Evolutionary conservation across 2,888 invertebrate genomes (phyloP), one percentile per base, ranked within the genome.

Genomic region (Cerceris ruficornis): DNA sequence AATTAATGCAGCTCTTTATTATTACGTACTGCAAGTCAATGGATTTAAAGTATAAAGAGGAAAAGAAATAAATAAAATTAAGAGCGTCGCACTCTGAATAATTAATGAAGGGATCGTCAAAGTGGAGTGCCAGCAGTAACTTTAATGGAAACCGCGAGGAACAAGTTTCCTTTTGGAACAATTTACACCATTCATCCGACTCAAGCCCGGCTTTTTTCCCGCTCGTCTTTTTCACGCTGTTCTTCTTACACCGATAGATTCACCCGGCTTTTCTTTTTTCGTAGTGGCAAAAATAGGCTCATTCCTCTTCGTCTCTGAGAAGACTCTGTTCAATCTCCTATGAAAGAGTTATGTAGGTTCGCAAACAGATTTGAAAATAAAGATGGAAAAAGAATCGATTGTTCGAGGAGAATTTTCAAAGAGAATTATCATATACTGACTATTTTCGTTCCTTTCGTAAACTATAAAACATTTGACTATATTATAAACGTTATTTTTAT

Each of bases 281-380:
- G 1, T 43, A 43, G 58, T 61, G 52, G 65, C 64, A 64, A 55
- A 46, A 46, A 46, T 11, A 60, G 64, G 69, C 75, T 77, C 75
- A 65, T 75, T 75, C 70, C 70, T 75, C 77, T 77, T 75, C 77
- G 75, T 77, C 75, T 75, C 70, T 64, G 65, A 42, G 41, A 59
- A 58, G 28, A 42, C 41, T 39, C 64, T 68, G 49, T 61, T 69
- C 62, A 50, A 54, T 69, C 69, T 69, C 61, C 58, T 42, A 28
- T 28, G 2, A 28, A 28, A 28, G 28, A 28, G 28, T 28, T 28
- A 28, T 28, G 2, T 28, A 28, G 28, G 4, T 4, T 28, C 28
- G 28, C 4, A 28, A 28, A 28, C 28, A 28, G 28, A 28, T 28
- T 28, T 28, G 28, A 28, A 28, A 28, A 28, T 28, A n/a, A n/a